Evolutionary conservation across 1,140 invertebrate genomes (phyloP), one percentile per base, ranked within the genome.

Genomic region (Uloborus diversus): DNA sequence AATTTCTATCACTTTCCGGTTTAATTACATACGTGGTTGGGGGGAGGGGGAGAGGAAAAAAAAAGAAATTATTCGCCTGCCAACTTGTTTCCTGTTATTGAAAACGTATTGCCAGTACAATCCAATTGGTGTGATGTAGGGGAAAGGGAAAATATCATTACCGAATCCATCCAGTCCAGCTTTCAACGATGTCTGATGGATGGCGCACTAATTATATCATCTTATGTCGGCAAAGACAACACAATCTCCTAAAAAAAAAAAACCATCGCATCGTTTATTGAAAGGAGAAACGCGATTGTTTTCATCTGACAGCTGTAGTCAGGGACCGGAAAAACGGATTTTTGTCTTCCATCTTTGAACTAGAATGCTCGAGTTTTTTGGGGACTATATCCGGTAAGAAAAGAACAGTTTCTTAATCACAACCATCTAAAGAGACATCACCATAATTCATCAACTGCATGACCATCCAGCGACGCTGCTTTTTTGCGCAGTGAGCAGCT

Each of bases 121-220:
- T n/a, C n/a, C n/a, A n/a, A n/a, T n/a, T n/a, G n/a, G n/a, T n/a
- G n/a, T n/a, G n/a, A n/a, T n/a, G n/a, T n/a, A n/a, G n/a, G n/a
- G n/a, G n/a, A n/a, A n/a, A n/a, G n/a, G n/a, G n/a, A n/a, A n/a
- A n/a, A n/a, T n/a, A n/a, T n/a, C n/a, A n/a, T n/a, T n/a, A n/a
- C n/a, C n/a, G n/a, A n/a, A n/a, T n/a, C n/a, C n/a, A n/a, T n/a
- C n/a, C n/a, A n/a, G n/a, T n/a, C 1, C 4, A 0, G 49, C 62
- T 66, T 56, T 65, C 73, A 78, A 42, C 32, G 7, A 3, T 4
- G n/a, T 25, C 14, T 78, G 73, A 78, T 78, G 17, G 73, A 78
- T 78, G 13, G 59, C 17, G 5, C 25, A 35, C 51, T 78, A 78
- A 78, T 78, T 78, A 78, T 78, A 78, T 78, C 73, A 78, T 78